Base-by-base conservation (phyloP, 2,113 vertebrate genomes). In the Etheostoma spectabile region DNA sequence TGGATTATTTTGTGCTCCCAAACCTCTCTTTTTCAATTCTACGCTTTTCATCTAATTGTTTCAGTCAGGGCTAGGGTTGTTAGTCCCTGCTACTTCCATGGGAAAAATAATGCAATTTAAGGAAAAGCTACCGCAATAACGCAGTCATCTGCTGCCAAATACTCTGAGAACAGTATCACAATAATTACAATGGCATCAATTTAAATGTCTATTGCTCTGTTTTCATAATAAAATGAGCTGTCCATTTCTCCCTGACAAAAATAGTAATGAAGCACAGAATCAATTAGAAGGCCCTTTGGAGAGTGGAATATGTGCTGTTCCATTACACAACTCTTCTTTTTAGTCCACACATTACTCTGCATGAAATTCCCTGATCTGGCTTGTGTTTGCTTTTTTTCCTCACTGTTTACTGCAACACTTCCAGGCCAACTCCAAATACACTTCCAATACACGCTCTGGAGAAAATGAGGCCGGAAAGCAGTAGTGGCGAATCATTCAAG, bases 371-470 rank as follows among this genome's bases (percentile, higher is more conserved):
- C 89, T 68, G 87, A 91, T 92, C 89, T 93, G 91, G 90, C 83
- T 81, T 57, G 74, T 88, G 87, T 93, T 93, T 93, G 85, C 89
- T 80, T 93, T 84, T 84, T 86, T 84, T 87, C 83, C 87, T 84
- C 86, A 86, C 87, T 92, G 90, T 94, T 93, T 93, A 92, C 92
- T 89, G 86, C 89, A 87, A 93, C 89, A 93, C 88, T 92, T 93
- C 87, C 92, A 93, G 93, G 92, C 92, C 93, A 94, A 87, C 90
- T 89, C 86, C 86, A 81, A 90, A 89, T 88, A 67, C 84, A 62
- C 85, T 92, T 84, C 85, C 91, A 70, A 63, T 72, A 62, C 84
- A 84, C 70, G 67, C 89, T 86, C 80, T 35, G 87, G 82, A 90
- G 89, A 90, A 92, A 93, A 93, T 86, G 82, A 92, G 90, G 88